Base-by-base conservation (phyloP, 1,140 invertebrate species). In the Pseudobourletiella spinata region DNA sequence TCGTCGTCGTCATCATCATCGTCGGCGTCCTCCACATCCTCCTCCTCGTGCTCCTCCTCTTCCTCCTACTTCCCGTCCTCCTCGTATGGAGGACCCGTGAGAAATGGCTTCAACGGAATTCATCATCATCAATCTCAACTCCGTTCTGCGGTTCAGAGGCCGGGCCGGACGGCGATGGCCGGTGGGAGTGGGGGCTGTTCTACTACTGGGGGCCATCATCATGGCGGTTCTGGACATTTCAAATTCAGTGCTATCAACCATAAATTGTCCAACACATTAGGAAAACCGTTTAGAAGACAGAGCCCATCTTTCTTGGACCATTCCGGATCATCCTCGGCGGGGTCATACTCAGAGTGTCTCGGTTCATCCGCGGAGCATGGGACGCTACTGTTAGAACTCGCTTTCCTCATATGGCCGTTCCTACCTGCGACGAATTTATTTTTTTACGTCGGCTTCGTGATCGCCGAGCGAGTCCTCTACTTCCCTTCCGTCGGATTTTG, bases 391-490 rank as follows among this genome's bases (percentile, higher is more conserved):
- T 57, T 71, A 35, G 62, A 70, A 63, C 59, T 91, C 65, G 83
- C 85, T 59, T 84, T 96, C 72, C 80, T 94, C 71, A 83, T 88
- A 46, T 76, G 97, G 59, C 90, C 94, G 35, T 97, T 96, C 76
- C 78, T 98, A 65, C 95, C 95, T 42, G 93, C 95, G 15, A 88
- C 88, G 59, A 98, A 98, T 80, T 76, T 86, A 55, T 85, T 96
- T 74, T 95, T 97, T 78, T 94, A 95, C 71, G 94, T 98, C 58
- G 95, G 95, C 6, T 98, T 98, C 75, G 93, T 97, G 25, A 88
- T 98, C 8, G 95, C 95, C 32, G 95, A 98, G 77, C 80, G 95
- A 64, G 87, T 98, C 55, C 80, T 98, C 22, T 98, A 98, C 75
- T 82, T 95, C 71, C 94, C 95, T 28, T 96, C 91, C 75, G 89